phyloP scores from a whole-genome alignment of 2,888 invertebrate genomes.

The Protula sp. region DNA sequence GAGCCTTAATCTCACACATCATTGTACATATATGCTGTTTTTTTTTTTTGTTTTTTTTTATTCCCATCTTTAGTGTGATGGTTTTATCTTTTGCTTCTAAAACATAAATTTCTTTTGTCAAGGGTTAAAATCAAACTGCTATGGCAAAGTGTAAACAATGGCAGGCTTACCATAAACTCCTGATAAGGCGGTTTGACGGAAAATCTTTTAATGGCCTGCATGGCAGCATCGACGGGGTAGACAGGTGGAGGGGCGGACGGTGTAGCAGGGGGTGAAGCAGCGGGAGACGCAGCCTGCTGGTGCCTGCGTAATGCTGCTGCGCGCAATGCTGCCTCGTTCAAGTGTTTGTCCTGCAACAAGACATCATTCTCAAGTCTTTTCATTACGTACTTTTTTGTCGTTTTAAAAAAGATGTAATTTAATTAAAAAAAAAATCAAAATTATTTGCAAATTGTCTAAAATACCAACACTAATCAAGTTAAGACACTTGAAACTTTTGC shows the following conservation, averaged over 20 bases:
- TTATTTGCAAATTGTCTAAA: too few relatives aligned
- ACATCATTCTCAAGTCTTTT: background rate
- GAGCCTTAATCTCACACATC: too few relatives aligned
- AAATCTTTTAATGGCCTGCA: constrained; percentile 93
- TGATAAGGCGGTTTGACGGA: constrained; percentile 60
- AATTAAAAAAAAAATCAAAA: too few relatives aligned
- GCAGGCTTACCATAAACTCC: constrained; percentile 48
- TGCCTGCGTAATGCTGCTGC: constrained; percentile 66
- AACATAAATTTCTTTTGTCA: too few relatives aligned
- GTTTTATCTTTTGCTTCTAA: too few relatives aligned
- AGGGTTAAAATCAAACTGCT: too few relatives aligned
- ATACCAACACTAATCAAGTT: too few relatives aligned
- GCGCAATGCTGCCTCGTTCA: constrained; percentile 69
- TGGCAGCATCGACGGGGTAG: constrained; percentile 90
- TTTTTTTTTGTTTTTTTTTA: too few relatives aligned
- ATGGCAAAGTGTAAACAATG: too few relatives aligned
- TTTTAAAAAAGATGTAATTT: background rate
- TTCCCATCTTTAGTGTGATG: too few relatives aligned
- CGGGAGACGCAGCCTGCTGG: constrained; percentile 57
- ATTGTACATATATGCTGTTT: too few relatives aligned
- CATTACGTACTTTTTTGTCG: background rate
- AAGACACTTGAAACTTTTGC: too few relatives aligned
- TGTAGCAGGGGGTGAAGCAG: constrained; percentile 30
- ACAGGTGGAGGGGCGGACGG: constrained; percentile 75
- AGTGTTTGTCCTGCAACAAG: constrained; percentile 72